These are phyloP conservation scores for Phragmatobia fuliginosa DNA, from an alignment of 2,888 invertebrate species.

Conservation along the genomic window DNA sequence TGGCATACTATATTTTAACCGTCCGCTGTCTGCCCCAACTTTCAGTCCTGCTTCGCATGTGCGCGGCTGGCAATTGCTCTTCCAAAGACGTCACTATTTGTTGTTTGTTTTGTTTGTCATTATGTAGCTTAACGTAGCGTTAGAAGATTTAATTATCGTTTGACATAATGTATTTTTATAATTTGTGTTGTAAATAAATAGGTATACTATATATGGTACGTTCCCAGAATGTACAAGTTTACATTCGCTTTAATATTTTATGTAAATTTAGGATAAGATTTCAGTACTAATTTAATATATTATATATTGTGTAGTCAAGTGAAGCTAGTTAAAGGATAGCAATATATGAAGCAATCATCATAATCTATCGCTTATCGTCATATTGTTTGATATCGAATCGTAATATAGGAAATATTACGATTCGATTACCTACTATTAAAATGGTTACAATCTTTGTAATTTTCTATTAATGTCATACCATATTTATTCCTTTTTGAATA, in stretches of 20 bases:
- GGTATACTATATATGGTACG: constrained; percentile 64
- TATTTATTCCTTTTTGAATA: no score
- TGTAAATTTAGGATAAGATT: constrained; percentile 53
- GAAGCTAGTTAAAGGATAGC: constrained; percentile 44
- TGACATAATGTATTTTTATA: constrained; percentile 68
- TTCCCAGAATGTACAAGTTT: constrained; percentile 78
- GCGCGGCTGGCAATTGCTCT: constrained; percentile 48
- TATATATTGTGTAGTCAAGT: constrained; percentile 58
- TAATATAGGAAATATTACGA: no score
- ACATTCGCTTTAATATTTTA: constrained; percentile 73
- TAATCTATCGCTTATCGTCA: constrained; percentile 54
- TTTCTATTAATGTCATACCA: no score
- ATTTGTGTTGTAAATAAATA: constrained; percentile 70
- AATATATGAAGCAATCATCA: constrained; percentile 59
- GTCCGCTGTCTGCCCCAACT: background rate
- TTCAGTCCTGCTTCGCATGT: constrained; percentile 35
- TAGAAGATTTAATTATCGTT: constrained; percentile 46
- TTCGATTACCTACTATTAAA: background rate
- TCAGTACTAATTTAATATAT: constrained; percentile 54
- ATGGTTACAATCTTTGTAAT: constrained; percentile 2
- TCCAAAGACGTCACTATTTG: constrained; percentile 47
- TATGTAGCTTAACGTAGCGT: constrained; percentile 48
- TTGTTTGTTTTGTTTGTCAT: constrained; percentile 38
- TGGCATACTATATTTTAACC: background rate
- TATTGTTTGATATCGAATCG: constrained; percentile 56